Evolutionary conservation across 2,113 vertebrate genomes (phyloP).

Genomic region (Trematomus loennbergii): DNA sequence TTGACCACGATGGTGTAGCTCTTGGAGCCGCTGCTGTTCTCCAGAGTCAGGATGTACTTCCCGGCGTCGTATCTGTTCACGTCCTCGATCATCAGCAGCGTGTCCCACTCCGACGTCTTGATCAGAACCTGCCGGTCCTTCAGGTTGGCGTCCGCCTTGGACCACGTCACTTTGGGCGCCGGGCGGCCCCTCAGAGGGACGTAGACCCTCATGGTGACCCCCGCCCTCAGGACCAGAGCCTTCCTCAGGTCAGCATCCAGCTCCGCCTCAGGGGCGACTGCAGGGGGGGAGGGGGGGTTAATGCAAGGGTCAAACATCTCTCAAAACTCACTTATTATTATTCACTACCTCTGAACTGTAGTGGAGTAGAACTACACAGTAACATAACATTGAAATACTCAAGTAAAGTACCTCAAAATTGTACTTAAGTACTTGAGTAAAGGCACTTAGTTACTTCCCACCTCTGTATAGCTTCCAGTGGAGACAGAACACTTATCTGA

Average conservation of each 20-base stretch:
- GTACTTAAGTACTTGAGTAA: too few relatives aligned
- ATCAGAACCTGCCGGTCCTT: slow-evolving; percentile 93
- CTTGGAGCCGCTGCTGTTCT: slow-evolving; percentile 96
- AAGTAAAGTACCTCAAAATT: too few relatives aligned
- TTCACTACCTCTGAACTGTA: too few relatives aligned
- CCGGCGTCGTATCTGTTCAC: slow-evolving; percentile 97
- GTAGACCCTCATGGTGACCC: slow-evolving; percentile 96
- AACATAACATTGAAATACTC: too few relatives aligned
- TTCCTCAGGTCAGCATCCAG: slow-evolving; percentile 97
- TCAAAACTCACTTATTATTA: too few relatives aligned
- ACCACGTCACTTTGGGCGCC: slow-evolving; percentile 94
- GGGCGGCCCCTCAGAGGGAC: slow-evolving; percentile 96
- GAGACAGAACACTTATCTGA: too few relatives aligned
- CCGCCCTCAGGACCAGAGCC: slow-evolving; percentile 92
- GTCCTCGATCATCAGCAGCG: slow-evolving; percentile 91
- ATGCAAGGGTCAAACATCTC: too few relatives aligned
- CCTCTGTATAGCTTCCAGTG: too few relatives aligned
- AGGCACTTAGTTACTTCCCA: too few relatives aligned
- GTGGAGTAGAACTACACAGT: too few relatives aligned
- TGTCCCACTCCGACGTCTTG: slow-evolving; percentile 96
- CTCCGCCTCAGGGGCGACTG: slow-evolving; percentile 96
- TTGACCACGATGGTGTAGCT: slow-evolving; percentile 95
- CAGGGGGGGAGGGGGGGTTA: slow-evolving; percentile 3
- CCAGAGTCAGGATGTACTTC: slow-evolving; percentile 93
- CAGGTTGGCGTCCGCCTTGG: slow-evolving; percentile 91